Percentiles rank a stretch among this genome's conserved stretches.
Conservation (phyloP, 37 sponge, comb jelly and placozoan species). For the Dysidea cf. avara region DNA sequence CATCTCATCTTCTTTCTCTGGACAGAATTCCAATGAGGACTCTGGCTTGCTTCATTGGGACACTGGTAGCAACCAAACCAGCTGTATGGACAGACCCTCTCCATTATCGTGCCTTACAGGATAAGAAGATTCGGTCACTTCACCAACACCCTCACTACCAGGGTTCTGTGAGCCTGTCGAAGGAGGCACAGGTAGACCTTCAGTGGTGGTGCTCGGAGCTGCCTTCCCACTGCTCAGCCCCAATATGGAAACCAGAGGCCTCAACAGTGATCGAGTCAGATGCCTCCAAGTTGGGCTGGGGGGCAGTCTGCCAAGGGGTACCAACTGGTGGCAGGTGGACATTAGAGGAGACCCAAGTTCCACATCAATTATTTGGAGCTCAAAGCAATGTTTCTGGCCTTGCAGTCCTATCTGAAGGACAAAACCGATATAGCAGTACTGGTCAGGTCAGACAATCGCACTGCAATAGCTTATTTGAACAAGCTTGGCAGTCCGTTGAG, state of each 20-base stretch:
- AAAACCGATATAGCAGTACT: background rate
- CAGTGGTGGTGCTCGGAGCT: conserved; percentile 8
- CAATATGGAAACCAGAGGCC: background rate
- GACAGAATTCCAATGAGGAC: background rate
- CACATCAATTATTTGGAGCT: conserved; percentile 23
- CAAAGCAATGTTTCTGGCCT: conserved; percentile 9
- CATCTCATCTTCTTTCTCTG: background rate
- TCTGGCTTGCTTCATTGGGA: conserved; percentile 11
- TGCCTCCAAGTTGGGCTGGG: conserved; percentile 26
- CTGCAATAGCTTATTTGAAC: conserved; percentile 19
- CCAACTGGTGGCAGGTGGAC: conserved; percentile 19
- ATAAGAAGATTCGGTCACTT: background rate
- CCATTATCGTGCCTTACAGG: conserved; percentile 20
- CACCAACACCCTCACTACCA: background rate
- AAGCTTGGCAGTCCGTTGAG: background rate
- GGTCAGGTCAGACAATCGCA: conserved; percentile 3
- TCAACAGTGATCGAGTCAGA: conserved; percentile 12
- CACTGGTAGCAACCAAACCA: background rate
- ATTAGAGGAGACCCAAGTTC: background rate
- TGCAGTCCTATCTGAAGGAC: background rate
- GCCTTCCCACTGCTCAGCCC: background rate
- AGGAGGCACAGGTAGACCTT: background rate
- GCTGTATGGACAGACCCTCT: conserved; percentile 25
- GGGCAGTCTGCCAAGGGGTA: conserved; percentile 1
- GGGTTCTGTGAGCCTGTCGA: background rate